Conservation (phyloP, 2,113 vertebrate species). For the Numida meleagris region DNA sequence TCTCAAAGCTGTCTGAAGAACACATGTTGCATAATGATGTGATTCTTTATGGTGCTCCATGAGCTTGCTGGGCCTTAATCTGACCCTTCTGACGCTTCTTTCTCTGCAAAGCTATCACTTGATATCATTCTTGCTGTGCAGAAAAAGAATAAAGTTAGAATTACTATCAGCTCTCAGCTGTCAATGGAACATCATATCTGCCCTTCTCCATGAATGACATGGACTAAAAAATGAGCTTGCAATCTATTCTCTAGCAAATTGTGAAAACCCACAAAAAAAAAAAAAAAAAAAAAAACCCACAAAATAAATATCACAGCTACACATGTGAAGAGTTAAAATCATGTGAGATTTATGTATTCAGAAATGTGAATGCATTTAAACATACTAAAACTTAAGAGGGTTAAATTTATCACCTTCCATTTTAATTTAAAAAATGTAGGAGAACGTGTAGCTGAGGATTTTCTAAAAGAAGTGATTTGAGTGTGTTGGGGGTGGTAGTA, state of each 20-base stretch:
- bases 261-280: background rate
- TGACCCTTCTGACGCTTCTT: background rate
- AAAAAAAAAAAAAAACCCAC: constrained; percentile 29
- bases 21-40: background rate
- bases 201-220: background rate
- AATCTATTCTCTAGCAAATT: background rate
- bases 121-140: background rate
- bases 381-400: constrained; percentile 51
- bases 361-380: constrained; percentile 20
- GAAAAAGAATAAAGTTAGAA: background rate
- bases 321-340: constrained; percentile 35
- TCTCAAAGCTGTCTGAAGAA: background rate
- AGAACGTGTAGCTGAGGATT: constrained; percentile 51
- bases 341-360: constrained; percentile 45
- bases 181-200: background rate
- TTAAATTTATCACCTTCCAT: constrained; percentile 62
- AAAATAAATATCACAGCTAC: constrained; percentile 34
- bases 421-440: constrained; percentile 66
- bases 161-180: background rate
- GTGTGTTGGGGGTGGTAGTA: constrained; percentile 52
- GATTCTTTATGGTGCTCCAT: background rate
- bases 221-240: constrained; percentile 3
- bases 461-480: constrained; percentile 62
- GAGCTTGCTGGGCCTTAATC: background rate
- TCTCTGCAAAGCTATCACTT: too few species aligned